Evolutionary conservation across 1,140 invertebrate genomes (phyloP), one percentile per base, ranked within the genome.

Genomic region (Lysiphlebus fabarum): DNA sequence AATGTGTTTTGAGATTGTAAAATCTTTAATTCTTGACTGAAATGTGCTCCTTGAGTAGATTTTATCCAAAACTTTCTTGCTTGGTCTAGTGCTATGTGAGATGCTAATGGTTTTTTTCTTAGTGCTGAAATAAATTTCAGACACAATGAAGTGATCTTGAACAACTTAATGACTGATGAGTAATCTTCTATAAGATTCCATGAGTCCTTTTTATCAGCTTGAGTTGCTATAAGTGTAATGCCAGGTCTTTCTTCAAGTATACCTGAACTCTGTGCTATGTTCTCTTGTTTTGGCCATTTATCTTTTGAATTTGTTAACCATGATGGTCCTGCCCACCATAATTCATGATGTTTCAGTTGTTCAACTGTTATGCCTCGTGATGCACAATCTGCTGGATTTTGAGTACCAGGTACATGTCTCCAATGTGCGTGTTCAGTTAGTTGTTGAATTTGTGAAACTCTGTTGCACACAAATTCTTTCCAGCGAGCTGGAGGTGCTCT

Each of bases 391-490:
- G 44, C 44, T 45, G 44, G 44, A 10, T 42, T n/a, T 2, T 8
- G n/a, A 42, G 41, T 43, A 12, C 41, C 41, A 9, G 41, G 41
- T 10, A 43, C 41, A 43, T 43, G 41, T 10, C 41, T 9, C 41
- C 2, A 43, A 10, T 43, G 41, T 12, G n/a, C 41, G 41, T 43
- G 9, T 2, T 9, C 9, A 4, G n/a, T 10, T 10, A 33, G 33
- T 38, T 53, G 14, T 10, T 53, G 36, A 6, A 53, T 41, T 8
- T 37, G 7, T 7, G 12, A 37, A 10, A 33, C 50, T 38, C 12
- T 17, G 14, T 48, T 48, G 14, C 14, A 26, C 45, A 26, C 45
- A 33, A 26, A 48, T 10, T 48, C 45, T 12, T 48, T 48, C 45
- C 45, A 48, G 1, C 45, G 6, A 7, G 50, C n/a, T 41, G 37